phyloP scores from a whole-genome alignment of 2,113 vertebrate species.

The Cervus canadensis region DNA sequence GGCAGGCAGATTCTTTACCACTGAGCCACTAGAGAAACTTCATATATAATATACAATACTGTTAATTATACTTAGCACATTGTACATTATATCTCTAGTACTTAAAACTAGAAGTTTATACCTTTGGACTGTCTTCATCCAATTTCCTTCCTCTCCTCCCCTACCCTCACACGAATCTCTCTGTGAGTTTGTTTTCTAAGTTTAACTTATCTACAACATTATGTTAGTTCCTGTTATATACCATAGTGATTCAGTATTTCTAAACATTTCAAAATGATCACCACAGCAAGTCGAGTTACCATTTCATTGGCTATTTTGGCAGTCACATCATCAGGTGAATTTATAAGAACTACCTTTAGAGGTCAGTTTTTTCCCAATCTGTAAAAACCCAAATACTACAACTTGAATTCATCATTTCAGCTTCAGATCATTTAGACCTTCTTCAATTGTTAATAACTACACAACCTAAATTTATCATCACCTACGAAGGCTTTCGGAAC shows the following conservation, averaged over 20 bases:
- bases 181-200: not conserved
- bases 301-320: not conserved
- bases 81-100: not conserved
- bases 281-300: not conserved
- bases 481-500: not conserved
- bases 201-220: not conserved
- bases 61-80: not conserved
- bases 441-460: not conserved
- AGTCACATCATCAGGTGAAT: slow-evolving; percentile 23
- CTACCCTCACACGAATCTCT: not conserved
- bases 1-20: not conserved
- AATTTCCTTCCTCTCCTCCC: not conserved
- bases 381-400: not conserved
- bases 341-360: not conserved
- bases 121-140: not conserved
- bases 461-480: not conserved
- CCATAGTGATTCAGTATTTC: not conserved
- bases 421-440: not conserved
- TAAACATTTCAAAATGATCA: not conserved
- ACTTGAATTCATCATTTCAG: not conserved
- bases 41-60: not conserved
- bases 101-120: not conserved
- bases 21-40: not conserved
- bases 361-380: not conserved
- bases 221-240: not conserved